phyloP scores from a whole-genome alignment of 2,888 invertebrate species.

The Elegia similella region DNA sequence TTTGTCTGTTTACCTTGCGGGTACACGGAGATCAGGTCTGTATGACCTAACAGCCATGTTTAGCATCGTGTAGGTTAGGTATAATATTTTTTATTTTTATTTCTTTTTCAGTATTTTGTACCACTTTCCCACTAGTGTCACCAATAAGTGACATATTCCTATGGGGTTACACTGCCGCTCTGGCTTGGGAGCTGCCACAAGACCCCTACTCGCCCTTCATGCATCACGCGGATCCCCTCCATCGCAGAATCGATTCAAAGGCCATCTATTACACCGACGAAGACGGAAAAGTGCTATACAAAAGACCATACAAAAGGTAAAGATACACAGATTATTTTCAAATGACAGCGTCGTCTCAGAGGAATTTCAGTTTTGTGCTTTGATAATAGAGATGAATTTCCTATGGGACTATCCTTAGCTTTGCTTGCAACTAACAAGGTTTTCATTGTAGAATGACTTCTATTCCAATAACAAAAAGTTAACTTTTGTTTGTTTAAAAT shows the following conservation, averaged over 20 bases:
- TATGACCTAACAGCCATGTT: too few relatives aligned
- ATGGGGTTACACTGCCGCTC: conserved; percentile 87
- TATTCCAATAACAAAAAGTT: not conserved
- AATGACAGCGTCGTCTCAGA: not conserved
- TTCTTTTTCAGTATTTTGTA: conserved; percentile 81
- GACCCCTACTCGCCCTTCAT: conserved; percentile 77
- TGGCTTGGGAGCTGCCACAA: conserved; percentile 89
- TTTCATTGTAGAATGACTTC: not conserved
- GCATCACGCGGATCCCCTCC: conserved; percentile 70
- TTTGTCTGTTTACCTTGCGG: too few relatives aligned
- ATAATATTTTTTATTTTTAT: not conserved
- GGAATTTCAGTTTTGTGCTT: not conserved
- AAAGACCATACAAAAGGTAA: conserved; percentile 61
- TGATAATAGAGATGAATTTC: conserved; percentile 8
- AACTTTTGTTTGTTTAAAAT: not conserved
- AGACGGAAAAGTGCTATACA: conserved; percentile 56
- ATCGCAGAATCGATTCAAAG: conserved; percentile 63
- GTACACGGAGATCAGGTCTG: too few relatives aligned
- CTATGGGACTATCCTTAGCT: not conserved
- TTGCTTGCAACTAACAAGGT: not conserved
- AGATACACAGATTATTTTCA: conserved; percentile 9
- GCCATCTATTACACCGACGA: conserved; percentile 62
- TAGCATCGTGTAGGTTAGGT: too few relatives aligned
- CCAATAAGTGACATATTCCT: conserved; percentile 82
- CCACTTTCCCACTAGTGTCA: conserved; percentile 78